Base-by-base conservation (phyloP, 2,113 vertebrate species). In the Melanotaenia duboulayi region DNA sequence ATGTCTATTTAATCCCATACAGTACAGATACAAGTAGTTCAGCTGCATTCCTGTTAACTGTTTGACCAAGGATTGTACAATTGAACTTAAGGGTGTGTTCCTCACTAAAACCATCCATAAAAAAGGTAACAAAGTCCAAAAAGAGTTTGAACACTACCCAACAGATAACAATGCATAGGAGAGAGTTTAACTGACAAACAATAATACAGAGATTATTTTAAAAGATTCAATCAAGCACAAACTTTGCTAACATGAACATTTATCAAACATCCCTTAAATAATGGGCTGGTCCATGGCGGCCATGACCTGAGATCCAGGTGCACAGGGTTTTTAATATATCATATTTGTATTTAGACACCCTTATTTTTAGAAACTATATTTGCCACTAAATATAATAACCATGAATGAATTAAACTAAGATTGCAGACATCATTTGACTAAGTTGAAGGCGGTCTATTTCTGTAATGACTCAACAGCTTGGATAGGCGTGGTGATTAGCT, bases 111-210 rank as follows among this genome's bases (percentile, higher is more conserved):
- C 22, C 12, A 12, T 20, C 23, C 11, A 74, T 64, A 58, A 73
- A 72, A 72, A 44, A 19, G 32, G 85, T 35, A 19, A 1, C 73
- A 88, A 92, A 88, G 88, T 86, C 78, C 55, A n/a, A 6, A 76
- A 40, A 37, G 2, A 50, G 3, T 49, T 11, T 25, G 6, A 35
- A 20, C 0, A 22, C 3, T 3, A 8, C 39, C 20, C 4, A 20
- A 61, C 37, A 25, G 13, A n/a, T 4, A 55, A 16, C 11, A 56
- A 1, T 8, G 8, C 32, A 6, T 35, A 25, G 3, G 1, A 16
- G 35, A 12, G 9, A 32, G 10, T 35, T 22, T 49, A 0, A 20
- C 1, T 37, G 11, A 42, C 11, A 56, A 24, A 60, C 12, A 39
- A 51, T 24, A 50, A 59, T 58, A 5, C 28, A 69, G 1, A 17